A percentile compares a stretch with the other conserved stretches of the same genome.
Conservation (phyloP, 2,888 invertebrate genomes). For the Diarsia mendica region DNA sequence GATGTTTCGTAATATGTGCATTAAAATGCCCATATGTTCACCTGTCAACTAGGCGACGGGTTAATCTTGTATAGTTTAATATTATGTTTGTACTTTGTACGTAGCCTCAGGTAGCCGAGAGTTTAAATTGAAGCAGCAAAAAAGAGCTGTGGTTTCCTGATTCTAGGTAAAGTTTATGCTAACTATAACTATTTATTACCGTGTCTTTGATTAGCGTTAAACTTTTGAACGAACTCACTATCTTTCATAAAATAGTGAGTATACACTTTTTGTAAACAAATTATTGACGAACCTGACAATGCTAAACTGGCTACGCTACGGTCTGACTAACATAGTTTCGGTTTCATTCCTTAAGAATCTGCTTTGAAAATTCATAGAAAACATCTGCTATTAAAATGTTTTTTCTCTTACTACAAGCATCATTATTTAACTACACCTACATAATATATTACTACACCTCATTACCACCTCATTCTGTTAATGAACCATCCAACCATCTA, state of each 20-base stretch:
- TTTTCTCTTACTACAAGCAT: background rate
- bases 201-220: background rate
- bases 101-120: too few species aligned
- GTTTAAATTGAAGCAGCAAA: background rate
- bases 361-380: background rate
- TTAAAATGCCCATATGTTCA: conserved; percentile 45
- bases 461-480: conserved; percentile 39
- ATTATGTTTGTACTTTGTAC: conserved; percentile 6
- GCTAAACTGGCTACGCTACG: too few species aligned
- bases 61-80: conserved; percentile 39
- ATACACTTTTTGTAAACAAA: too few species aligned
- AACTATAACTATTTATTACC: background rate
- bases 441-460: conserved; percentile 26
- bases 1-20: conserved; percentile 55
- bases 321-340: too few species aligned
- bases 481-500: conserved; percentile 36
- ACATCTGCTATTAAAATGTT: background rate
- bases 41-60: conserved; percentile 38
- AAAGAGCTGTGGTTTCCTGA: conserved; percentile 6
- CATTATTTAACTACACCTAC: too few species aligned
- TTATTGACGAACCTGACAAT: too few species aligned
- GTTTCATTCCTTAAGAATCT: background rate
- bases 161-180: background rate
- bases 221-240: background rate
- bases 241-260: too few species aligned